A percentile compares a stretch with the other conserved stretches of the same genome.
phyloP scores from a whole-genome alignment of 2,113 vertebrate species.

The Eretmochelys imbricata region DNA sequence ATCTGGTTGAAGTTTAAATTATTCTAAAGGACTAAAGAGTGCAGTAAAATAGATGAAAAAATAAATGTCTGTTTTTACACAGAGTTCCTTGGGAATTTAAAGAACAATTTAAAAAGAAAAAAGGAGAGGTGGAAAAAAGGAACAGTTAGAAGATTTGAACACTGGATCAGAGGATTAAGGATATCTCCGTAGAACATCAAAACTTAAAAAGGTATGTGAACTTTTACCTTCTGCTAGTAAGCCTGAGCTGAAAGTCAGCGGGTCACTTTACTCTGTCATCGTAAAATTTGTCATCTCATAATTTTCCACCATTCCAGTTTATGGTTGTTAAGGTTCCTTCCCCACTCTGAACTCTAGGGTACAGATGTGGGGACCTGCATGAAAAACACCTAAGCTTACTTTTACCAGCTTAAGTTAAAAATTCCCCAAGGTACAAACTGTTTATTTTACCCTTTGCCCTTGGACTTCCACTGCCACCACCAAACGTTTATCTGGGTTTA shows the following conservation, averaged over 20 bases:
- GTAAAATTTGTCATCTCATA: background rate
- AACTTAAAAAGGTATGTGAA: slow-evolving; percentile 38
- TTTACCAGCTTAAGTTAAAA: too few relatives aligned
- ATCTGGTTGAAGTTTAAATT: background rate
- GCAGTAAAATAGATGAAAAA: background rate
- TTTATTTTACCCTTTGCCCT: too few relatives aligned
- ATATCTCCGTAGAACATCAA: background rate
- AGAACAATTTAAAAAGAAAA: background rate
- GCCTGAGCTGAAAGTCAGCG: background rate
- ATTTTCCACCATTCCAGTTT: background rate
- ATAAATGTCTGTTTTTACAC: background rate
- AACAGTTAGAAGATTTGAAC: background rate
- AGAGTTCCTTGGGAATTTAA: slow-evolving; percentile 14
- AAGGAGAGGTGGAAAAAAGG: background rate
- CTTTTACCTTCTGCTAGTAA: background rate
- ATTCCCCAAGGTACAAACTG: too few relatives aligned
- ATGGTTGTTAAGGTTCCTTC: too few relatives aligned
- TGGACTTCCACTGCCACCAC: too few relatives aligned
- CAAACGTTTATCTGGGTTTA: too few relatives aligned
- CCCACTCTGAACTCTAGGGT: too few relatives aligned
- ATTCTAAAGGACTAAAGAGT: background rate
- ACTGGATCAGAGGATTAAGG: background rate
- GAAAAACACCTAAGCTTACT: too few relatives aligned
- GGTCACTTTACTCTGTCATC: too few relatives aligned
- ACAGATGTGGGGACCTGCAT: too few relatives aligned